phyloP scores from a whole-genome alignment of 2,797 vertebrate genomes.

The Eurystomus glaucurus region DNA sequence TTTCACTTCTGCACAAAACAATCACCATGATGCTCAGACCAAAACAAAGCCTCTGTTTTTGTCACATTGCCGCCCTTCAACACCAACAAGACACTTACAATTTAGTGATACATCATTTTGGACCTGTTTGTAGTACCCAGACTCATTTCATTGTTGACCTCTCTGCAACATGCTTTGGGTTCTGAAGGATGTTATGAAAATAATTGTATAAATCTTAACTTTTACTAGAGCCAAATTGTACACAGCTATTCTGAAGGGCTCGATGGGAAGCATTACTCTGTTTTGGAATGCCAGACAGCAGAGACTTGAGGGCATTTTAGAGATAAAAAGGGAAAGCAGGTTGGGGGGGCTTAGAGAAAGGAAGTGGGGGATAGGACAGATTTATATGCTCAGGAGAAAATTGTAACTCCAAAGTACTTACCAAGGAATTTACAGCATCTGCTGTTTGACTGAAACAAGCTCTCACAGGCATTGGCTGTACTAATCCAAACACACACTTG shows the following conservation, averaged over 20 bases:
- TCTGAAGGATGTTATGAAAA: not conserved
- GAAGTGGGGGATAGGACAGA: not conserved
- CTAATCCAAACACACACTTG: not conserved
- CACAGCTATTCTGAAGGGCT: not conserved
- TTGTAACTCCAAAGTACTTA: not conserved
- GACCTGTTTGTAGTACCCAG: not conserved
- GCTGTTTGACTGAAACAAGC: not conserved
- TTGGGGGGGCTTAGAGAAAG: not conserved
- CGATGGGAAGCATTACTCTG: accelerated
- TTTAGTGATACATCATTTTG: not conserved
- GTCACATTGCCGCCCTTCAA: not conserved
- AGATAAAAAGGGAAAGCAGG: not conserved
- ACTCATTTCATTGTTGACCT: not conserved
- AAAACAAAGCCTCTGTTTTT: not conserved
- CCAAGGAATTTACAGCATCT: not conserved
- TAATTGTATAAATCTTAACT: not conserved
- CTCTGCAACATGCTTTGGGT: accelerated
- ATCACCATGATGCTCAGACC: not conserved
- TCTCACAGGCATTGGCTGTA: not conserved
- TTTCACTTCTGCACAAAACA: not conserved
- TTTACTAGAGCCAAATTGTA: not conserved
- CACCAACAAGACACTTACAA: not conserved
- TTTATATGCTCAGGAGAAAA: not conserved
- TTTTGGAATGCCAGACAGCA: not conserved
- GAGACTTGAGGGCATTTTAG: not conserved